These are phyloP conservation scores for Ictidomys tridecemlineatus DNA, from an alignment of 2,113 vertebrate genomes.

Conservation along the genomic window DNA sequence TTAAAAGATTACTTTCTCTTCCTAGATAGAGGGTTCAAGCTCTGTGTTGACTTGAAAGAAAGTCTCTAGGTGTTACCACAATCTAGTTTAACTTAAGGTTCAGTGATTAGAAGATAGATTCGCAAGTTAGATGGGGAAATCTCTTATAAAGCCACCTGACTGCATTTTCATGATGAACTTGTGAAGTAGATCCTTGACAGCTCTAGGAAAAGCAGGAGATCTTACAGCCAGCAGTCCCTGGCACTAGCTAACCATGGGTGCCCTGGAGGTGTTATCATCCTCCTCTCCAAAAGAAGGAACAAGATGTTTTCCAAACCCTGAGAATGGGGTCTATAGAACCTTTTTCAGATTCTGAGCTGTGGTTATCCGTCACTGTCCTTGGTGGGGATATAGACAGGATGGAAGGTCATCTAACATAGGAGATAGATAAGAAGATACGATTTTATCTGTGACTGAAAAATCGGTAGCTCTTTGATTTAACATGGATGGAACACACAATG, in stretches of 20 bases:
- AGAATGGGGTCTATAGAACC: background rate
- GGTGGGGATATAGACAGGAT: background rate
- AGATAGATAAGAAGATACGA: background rate
- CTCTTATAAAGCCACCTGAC: background rate
- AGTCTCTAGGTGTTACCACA: conserved; percentile 69
- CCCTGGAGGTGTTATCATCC: background rate
- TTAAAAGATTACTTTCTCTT: conserved; percentile 73
- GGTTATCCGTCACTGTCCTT: background rate
- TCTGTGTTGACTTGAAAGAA: conserved; percentile 72
- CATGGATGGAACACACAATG: background rate
- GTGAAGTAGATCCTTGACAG: background rate
- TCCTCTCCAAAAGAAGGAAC: background rate
- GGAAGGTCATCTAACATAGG: background rate
- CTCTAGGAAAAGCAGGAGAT: background rate
- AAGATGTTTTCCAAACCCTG: background rate
- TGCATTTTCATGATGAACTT: background rate
- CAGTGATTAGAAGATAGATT: conserved; percentile 70
- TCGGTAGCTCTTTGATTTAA: background rate
- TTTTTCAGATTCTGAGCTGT: background rate
- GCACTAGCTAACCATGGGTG: background rate
- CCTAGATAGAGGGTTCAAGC: conserved; percentile 68
- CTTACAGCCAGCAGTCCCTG: background rate
- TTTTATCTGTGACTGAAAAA: background rate
- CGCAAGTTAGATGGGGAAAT: conserved; percentile 61
- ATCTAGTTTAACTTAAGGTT: conserved; percentile 73